Evolutionary conservation across 2,888 invertebrate genomes (phyloP).

Genomic region (Scelioninae gen. 2): DNA sequence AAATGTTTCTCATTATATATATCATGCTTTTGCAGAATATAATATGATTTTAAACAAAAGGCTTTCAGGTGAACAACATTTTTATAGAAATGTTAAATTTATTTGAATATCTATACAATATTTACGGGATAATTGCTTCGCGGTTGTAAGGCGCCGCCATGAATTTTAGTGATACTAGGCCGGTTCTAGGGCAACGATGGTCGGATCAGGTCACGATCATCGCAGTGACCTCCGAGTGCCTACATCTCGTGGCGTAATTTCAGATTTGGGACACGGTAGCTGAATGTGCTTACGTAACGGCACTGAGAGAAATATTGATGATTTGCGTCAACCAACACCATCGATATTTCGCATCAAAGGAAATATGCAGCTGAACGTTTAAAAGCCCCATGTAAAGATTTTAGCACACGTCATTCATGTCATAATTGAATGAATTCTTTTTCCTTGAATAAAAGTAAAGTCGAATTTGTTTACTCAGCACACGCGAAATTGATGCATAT

Average conservation of each 20-base stretch:
- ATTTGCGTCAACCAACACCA: slow-evolving; percentile 46
- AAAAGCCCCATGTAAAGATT: too few species aligned
- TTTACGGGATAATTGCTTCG: too few species aligned
- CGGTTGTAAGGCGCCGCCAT: neutral
- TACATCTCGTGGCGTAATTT: slow-evolving; percentile 37
- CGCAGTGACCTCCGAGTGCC: slow-evolving; percentile 42
- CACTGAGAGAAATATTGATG: slow-evolving; percentile 53
- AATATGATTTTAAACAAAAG: too few species aligned
- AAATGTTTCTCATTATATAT: too few species aligned
- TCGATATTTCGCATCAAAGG: neutral
- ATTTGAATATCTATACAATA: neutral
- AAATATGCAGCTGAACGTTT: too few species aligned
- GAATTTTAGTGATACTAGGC: too few species aligned
- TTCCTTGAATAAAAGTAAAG: too few species aligned
- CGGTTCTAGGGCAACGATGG: neutral
- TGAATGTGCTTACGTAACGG: slow-evolving; percentile 34
- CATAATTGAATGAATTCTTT: slow-evolving; percentile 13
- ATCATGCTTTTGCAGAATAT: too few species aligned
- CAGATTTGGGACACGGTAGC: slow-evolving; percentile 45
- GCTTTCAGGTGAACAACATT: too few species aligned
- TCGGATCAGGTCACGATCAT: slow-evolving; percentile 31
- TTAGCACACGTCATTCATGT: slow-evolving; percentile 23
- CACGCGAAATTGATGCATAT: too few species aligned
- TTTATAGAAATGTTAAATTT: too few species aligned
- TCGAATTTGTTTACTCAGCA: too few species aligned